Evolutionary conservation across 1,140 invertebrate genomes (phyloP).

Genomic region (Conus betulinus): DNA sequence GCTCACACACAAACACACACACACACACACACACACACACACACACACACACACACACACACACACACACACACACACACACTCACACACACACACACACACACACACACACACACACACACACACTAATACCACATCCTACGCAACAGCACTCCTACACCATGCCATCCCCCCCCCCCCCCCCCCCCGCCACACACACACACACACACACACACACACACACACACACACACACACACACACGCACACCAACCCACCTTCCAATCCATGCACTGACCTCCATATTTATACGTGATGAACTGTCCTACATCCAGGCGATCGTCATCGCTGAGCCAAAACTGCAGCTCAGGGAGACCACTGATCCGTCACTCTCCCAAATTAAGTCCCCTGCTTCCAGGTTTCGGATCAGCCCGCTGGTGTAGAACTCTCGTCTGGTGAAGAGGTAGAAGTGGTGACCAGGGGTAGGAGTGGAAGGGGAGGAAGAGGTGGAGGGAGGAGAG

Average conservation of each 20-base stretch:
- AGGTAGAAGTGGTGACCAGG: neutral
- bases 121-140: neutral
- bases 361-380: slow-evolving; percentile 44
- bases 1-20: no score
- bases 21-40: no score
- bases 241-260: neutral
- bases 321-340: slow-evolving; percentile 50
- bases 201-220: neutral
- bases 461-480: neutral
- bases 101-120: no score
- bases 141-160: no score
- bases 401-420: slow-evolving; percentile 29
- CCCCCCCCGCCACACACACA: neutral
- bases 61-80: no score
- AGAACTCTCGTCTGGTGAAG: slow-evolving; percentile 30
- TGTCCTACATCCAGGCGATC: slow-evolving; percentile 41
- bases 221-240: neutral
- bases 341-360: slow-evolving; percentile 32
- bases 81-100: no score
- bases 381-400: slow-evolving; percentile 28
- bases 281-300: slow-evolving; percentile 54
- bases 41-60: no score
- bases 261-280: slow-evolving; percentile 34
- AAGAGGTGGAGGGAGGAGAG: neutral
- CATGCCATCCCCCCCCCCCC: no score